These are phyloP conservation scores for Mus musculus DNA, from an alignment of 2,113 vertebrate genomes.

Conservation along the genomic window GRCm39 chr2:154696501-154697000, in stretches of 20 bases:
- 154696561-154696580: not conserved
- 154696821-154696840: not conserved
- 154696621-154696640: not conserved
- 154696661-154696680: conserved; percentile 43
- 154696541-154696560: not conserved
- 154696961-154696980: not conserved
- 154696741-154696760: conserved; percentile 20
- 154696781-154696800: conserved; percentile 24
- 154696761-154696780: conserved; percentile 4
- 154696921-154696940: not conserved
- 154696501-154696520: not conserved
- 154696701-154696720: not conserved
- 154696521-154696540: not conserved
- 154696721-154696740: not conserved
- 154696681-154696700: conserved; percentile 6
- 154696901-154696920: not conserved
- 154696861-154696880: not conserved
- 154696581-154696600: not conserved
- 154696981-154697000: not conserved
- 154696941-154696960: not conserved
- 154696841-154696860: not conserved
- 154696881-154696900: not conserved
- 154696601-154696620: not conserved
- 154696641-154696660: not conserved
- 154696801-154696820: not conserved